These are phyloP conservation scores for Azemiops feae DNA, from an alignment of 2,113 vertebrate genomes.

Conservation along the genomic window DNA sequence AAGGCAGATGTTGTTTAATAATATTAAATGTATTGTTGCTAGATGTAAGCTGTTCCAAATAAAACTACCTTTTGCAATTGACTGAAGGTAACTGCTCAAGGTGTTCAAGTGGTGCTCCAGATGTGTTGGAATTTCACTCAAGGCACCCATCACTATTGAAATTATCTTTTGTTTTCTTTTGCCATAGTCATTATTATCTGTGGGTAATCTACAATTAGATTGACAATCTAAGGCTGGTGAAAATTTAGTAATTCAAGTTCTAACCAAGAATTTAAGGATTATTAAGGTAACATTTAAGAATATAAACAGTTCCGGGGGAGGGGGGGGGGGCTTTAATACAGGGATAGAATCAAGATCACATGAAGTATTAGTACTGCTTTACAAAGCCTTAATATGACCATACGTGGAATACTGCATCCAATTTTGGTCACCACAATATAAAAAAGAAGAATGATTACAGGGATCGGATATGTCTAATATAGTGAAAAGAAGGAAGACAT, in stretches of 20 bases:
- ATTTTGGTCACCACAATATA: background rate
- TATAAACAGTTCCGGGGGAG: background rate
- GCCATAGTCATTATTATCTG: background rate
- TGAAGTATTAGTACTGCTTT: background rate
- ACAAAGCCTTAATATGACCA: background rate
- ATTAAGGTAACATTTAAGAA: background rate
- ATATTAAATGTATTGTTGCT: background rate
- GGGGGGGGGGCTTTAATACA: background rate
- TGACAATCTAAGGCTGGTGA: background rate
- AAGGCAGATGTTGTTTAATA: background rate
- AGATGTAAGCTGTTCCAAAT: background rate
- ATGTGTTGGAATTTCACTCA: background rate
- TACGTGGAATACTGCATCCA: background rate
- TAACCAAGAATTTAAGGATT: background rate
- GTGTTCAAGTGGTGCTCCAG: background rate
- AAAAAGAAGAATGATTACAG: background rate
- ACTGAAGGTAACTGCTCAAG: background rate
- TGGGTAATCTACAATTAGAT: background rate
- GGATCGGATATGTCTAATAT: background rate
- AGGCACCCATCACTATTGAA: background rate
- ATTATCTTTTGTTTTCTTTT: background rate
- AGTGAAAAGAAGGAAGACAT: background rate
- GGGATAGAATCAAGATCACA: background rate
- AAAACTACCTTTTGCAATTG: background rate
- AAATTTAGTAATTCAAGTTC: background rate